Evolutionary conservation across 2,888 invertebrate genomes (phyloP), one percentile per base, ranked within the genome.

Genomic region (Drosophila trichaetosa): DNA sequence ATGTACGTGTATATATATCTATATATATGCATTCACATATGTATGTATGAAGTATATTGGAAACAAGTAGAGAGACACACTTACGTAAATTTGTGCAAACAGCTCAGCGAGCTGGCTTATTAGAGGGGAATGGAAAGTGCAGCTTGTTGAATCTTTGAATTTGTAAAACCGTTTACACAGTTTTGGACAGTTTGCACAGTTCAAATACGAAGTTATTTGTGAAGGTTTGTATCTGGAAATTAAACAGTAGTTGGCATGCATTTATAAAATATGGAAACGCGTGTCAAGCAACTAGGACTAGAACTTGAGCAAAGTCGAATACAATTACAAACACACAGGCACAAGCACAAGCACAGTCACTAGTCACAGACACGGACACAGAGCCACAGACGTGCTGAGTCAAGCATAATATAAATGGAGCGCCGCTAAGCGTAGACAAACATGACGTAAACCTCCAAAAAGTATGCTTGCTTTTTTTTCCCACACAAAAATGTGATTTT

Each of bases 391-490:
- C 69, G 66, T 67, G 60, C 65, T 66, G 57, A 67, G 57, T 63
- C 58, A 36, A 62, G 56, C 61, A 66, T 62, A 62, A 48, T 80
- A 67, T 58, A 78, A 73, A 49, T 36, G 13, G 57, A 64, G 64
- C 70, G 79, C 51, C 52, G 58, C 61, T 72, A 72, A 80, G 77
- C 64, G 77, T 73, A 64, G 87, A 70, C 84, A 87, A 87, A 82
- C 73, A 87, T 87, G 87, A 87, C 90, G 89, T 87, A 90, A 87
- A 90, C 90, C 80, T 72, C 70, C 72, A 65, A 84, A 89, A 89
- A 82, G 73, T 87, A 78, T 89, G 87, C 89, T 83, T 60, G 38
- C 49, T 64, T 83, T 68, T 70, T 80, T 80, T 70, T 38, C 24
- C 36, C 60, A 52, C 34, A 72, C 34, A 73, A 27, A 24, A 24